Conservation (phyloP, 35 echinoderm and acorn worm genomes). For the Acanthaster planci region DNA sequence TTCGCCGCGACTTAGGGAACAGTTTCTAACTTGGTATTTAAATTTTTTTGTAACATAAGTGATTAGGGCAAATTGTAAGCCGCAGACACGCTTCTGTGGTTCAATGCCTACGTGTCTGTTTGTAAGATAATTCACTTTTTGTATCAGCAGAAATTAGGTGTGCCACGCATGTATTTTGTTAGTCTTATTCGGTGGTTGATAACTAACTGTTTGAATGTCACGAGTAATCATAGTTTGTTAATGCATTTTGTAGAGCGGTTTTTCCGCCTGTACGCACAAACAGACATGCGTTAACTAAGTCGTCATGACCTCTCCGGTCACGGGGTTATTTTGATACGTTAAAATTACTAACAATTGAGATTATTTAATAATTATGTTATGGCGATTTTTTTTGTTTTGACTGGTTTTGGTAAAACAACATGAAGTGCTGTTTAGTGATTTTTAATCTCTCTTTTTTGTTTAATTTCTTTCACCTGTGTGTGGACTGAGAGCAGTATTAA, state of each 20-base stretch:
- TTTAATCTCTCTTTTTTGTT: neutral
- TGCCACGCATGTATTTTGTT: constrained; percentile 4
- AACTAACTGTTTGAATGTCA: neutral
- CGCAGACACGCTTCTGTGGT: neutral
- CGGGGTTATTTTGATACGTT: neutral
- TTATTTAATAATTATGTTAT: neutral
- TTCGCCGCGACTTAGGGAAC: constrained; percentile 23
- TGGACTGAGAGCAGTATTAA: constrained; percentile 23
- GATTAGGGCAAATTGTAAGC: neutral
- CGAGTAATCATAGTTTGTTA: neutral
- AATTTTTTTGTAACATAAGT: constrained; percentile 7
- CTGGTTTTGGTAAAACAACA: neutral
- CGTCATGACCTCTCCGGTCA: neutral
- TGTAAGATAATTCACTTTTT: constrained; percentile 11
- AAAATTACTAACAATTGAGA: neutral
- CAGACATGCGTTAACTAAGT: neutral
- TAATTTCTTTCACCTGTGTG: constrained; percentile 10
- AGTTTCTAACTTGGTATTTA: constrained; percentile 26
- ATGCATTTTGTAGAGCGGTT: constrained; percentile 7
- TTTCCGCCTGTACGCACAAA: neutral
- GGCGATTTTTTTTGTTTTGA: constrained; percentile 15
- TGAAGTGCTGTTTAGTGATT: neutral
- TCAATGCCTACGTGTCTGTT: constrained; percentile 10
- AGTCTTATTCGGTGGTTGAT: neutral
- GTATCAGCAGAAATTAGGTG: neutral